Conservation (phyloP, 2,797 vertebrate species). For the Podargus strigoides region DNA sequence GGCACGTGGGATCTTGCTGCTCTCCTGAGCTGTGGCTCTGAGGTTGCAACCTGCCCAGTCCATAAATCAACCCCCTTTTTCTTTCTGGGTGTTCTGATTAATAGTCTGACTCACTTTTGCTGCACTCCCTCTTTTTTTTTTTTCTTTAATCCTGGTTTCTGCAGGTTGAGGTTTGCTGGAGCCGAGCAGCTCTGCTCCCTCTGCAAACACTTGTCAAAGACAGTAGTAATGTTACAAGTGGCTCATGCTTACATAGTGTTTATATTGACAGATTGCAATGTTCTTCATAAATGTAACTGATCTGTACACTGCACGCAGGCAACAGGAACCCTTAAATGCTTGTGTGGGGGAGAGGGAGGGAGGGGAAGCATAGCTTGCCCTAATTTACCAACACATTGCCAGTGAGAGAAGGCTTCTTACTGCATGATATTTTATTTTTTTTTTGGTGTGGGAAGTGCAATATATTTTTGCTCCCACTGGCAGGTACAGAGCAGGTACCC, state of each 20-base stretch:
- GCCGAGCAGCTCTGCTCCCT: neutral
- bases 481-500: neutral
- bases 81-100: neutral
- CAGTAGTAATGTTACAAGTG: constrained; percentile 37
- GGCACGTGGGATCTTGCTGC: neutral
- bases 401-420: neutral
- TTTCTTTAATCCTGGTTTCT: neutral
- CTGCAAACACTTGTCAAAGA: constrained; percentile 31
- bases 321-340: constrained; percentile 62
- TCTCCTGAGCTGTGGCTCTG: neutral
- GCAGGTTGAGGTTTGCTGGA: neutral
- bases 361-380: constrained; percentile 45
- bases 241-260: constrained; percentile 49
- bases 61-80: neutral
- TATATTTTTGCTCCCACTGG: neutral
- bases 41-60: neutral
- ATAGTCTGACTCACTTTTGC: neutral
- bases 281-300: constrained; percentile 53
- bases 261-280: constrained; percentile 66
- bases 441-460: neutral
- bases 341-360: neutral
- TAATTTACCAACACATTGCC: neutral
- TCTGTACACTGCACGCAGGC: constrained; percentile 47
- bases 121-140: too few relatives aligned
- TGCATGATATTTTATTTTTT: accelerated